Conservation (phyloP, 2,888 invertebrate species). For the Caenorhabditis sp. region DNA sequence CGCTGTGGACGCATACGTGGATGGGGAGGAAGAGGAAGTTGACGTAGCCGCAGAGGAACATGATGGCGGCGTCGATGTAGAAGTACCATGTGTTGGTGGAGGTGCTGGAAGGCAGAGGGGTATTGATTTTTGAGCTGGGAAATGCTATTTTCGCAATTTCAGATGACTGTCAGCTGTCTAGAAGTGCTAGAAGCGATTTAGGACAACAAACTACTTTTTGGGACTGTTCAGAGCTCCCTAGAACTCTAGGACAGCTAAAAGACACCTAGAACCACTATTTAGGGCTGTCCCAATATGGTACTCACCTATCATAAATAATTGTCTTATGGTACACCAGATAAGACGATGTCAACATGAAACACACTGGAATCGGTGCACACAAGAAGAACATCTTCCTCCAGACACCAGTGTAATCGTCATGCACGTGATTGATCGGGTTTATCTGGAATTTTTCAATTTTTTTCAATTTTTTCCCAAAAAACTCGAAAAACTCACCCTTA, state of each 20-base stretch:
- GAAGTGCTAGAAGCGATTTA: too few relatives aligned
- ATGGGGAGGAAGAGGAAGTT: slow-evolving; percentile 44
- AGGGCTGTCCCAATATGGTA: too few relatives aligned
- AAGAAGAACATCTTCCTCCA: slow-evolving; percentile 10
- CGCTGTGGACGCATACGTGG: slow-evolving; percentile 29
- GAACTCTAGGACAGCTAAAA: too few relatives aligned
- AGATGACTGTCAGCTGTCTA: too few relatives aligned
- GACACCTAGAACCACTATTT: too few relatives aligned
- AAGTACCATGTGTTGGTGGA: slow-evolving; percentile 29
- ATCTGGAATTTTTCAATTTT: too few relatives aligned
- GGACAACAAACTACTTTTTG: too few relatives aligned
- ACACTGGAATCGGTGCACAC: not conserved
- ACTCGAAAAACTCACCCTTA: slow-evolving; percentile 42
- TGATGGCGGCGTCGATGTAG: slow-evolving; percentile 11
- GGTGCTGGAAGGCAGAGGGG: slow-evolving; percentile 11
- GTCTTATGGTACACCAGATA: slow-evolving; percentile 26
- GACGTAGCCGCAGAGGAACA: slow-evolving; percentile 33
- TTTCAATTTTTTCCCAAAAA: too few relatives aligned
- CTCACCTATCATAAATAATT: slow-evolving; percentile 32
- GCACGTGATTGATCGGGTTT: not conserved
- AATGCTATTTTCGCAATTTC: too few relatives aligned
- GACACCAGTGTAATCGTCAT: slow-evolving; percentile 16
- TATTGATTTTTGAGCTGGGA: too few relatives aligned
- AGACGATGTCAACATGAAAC: slow-evolving; percentile 14
- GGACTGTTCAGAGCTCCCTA: too few relatives aligned